Base-by-base conservation (phyloP, 2,888 invertebrate genomes). In the Hecatera dysodea region DNA sequence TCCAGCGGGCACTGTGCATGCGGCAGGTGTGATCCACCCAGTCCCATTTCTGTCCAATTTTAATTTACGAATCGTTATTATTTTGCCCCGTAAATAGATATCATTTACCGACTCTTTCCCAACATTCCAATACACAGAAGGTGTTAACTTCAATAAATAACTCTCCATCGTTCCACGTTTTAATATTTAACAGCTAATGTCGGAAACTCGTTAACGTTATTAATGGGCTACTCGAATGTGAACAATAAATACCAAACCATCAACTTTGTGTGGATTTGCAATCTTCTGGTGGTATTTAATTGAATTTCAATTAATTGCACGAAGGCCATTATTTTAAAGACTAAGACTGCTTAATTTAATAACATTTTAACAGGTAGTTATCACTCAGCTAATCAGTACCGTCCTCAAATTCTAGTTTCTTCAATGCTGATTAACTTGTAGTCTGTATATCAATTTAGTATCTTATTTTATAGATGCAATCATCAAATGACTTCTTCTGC, bases 161-260 rank as follows among this genome's bases (percentile, higher is more conserved):
- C 64, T 46, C 52, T 24, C 27, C 33, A 33, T 66, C 60, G 39
- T 67, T 81, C 48, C 61, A 55, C 44, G 60, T 68, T 64, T 71
- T 62, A 73, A 71, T 62, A 71, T 72, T 72, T 70, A 72, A 67
- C 72, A 64, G 57, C 22, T 55, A 55, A 62, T 60, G 82, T 72
- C 84, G 83, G 82, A 80, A 83, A 71, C 68, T 83, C 56, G 81
- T 80, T 83, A 75, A 48, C 56, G 2, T 68, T 64, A 80, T 80
- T 61, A 74, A 82, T 80, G 61, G 59, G 17, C 50, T 42, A 52
- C 56, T 39, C 33, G 44, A 75, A 60, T 72, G 36, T 46, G 22
- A 60, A 82, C 67, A 68, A 52, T 75, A 79, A 79, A 82, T 79
- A 44, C 42, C 7, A 46, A 64, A 29, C 55, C 27, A 66, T 55